These are phyloP conservation scores for Cosmia pyralina DNA, from an alignment of 2,888 invertebrate genomes.

Conservation along the genomic window DNA sequence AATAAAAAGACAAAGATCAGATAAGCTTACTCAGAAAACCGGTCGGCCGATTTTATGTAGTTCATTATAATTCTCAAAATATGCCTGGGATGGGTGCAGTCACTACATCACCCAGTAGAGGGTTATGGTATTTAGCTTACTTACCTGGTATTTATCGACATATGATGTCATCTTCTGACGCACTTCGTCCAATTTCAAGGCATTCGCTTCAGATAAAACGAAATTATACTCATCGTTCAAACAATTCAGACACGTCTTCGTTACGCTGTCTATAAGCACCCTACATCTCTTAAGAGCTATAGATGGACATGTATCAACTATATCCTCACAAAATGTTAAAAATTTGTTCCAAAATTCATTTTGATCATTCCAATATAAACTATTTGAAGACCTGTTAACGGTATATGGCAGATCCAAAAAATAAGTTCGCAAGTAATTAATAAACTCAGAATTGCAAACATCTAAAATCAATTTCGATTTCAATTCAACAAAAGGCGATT, in stretches of 20 bases:
- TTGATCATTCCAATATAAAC: conserved; percentile 80
- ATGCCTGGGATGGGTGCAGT: too few species aligned
- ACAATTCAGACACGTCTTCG: conserved; percentile 74
- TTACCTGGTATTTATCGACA: too few species aligned
- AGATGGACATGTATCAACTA: conserved; percentile 80
- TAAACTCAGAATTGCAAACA: conserved; percentile 79
- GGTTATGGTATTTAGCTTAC: too few species aligned
- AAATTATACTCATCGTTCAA: conserved; percentile 73
- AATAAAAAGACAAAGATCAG: neutral
- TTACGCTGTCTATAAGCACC: conserved; percentile 75
- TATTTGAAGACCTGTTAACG: conserved; percentile 57
- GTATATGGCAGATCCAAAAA: conserved; percentile 79
- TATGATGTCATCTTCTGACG: conserved; percentile 66
- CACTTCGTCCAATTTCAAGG: conserved; percentile 69
- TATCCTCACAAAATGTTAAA: conserved; percentile 75
- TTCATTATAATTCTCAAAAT: neutral
- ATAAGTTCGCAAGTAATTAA: conserved; percentile 75
- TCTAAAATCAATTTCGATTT: conserved; percentile 78
- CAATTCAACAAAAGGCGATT: conserved; percentile 78
- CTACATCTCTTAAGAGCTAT: conserved; percentile 77
- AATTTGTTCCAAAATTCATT: conserved; percentile 82
- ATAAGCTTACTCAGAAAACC: neutral
- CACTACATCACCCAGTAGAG: neutral
- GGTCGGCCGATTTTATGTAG: neutral
- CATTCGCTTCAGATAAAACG: conserved; percentile 68